phyloP scores from a whole-genome alignment of 2,113 vertebrate species.

The Collichthys lucidus region DNA sequence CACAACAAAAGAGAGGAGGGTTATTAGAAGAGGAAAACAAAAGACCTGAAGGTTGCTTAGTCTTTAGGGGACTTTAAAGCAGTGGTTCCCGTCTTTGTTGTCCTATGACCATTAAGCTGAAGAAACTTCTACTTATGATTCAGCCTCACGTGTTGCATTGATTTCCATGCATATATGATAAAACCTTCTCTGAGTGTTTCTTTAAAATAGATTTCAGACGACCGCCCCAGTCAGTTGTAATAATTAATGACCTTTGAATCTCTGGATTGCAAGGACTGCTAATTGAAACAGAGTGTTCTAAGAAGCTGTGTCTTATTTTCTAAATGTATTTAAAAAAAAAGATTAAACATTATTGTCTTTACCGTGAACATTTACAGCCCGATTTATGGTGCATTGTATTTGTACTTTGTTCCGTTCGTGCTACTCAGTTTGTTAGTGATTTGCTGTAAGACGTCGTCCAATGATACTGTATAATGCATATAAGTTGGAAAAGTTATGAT shows the following conservation, averaged over 20 bases:
- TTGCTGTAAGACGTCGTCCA: not conserved
- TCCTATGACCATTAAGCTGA: constrained; percentile 17
- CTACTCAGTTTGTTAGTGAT: not conserved
- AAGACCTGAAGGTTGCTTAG: not conserved
- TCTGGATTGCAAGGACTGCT: not conserved
- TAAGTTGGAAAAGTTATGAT: not conserved
- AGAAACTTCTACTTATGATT: not conserved
- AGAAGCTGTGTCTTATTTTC: not conserved
- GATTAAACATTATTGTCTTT: too few relatives aligned
- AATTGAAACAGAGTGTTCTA: not conserved
- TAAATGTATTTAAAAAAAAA: not conserved
- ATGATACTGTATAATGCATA: not conserved
- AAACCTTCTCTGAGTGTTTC: too few relatives aligned
- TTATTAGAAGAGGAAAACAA: constrained; percentile 19
- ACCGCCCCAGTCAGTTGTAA: too few relatives aligned
- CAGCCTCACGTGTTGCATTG: not conserved
- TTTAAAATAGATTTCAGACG: too few relatives aligned
- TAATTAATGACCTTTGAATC: not conserved
- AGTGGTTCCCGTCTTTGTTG: not conserved
- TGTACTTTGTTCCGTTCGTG: not conserved
- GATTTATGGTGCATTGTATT: not conserved
- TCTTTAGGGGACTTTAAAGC: constrained; percentile 6
- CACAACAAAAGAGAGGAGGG: not conserved
- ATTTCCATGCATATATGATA: too few relatives aligned
- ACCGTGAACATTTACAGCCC: not conserved